A percentile compares a stretch with the other conserved stretches of the same genome.
phyloP scores from a whole-genome alignment of 2,797 vertebrate species.

The Sciurus vulgaris region DNA sequence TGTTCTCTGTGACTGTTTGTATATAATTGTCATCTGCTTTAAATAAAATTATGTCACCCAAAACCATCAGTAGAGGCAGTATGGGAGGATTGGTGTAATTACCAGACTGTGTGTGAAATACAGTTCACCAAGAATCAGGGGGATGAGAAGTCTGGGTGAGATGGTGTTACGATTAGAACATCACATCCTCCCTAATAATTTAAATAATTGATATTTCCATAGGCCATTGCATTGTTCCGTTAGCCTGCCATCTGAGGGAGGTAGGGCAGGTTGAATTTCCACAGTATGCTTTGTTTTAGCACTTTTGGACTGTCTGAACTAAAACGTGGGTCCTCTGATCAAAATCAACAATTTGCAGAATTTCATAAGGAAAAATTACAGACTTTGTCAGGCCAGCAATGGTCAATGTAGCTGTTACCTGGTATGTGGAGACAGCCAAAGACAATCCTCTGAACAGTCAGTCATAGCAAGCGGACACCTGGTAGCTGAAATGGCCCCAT shows the following conservation, averaged over 20 bases:
- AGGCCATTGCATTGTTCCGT: neutral
- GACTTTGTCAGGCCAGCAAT: neutral
- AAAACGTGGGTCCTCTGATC: neutral
- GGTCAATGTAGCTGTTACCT: fast-evolving
- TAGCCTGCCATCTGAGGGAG: neutral
- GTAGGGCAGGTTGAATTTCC: neutral
- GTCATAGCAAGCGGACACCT: neutral
- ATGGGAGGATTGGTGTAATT: neutral
- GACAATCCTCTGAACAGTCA: no score
- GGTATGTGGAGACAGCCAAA: no score
- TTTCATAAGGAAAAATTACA: neutral
- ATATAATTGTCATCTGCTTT: neutral
- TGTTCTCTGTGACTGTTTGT: neutral
- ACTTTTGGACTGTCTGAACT: neutral
- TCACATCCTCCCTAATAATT: neutral
- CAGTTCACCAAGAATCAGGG: neutral
- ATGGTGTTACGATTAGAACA: neutral
- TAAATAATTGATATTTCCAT: neutral
- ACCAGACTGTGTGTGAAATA: neutral
- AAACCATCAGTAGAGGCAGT: neutral
- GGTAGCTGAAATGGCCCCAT: neutral
- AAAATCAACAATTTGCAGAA: neutral
- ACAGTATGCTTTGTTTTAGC: neutral
- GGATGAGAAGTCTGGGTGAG: neutral
- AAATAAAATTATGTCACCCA: neutral